Conservation (phyloP, 2,113 vertebrate genomes). For the Aldabrachelys gigantea region DNA sequence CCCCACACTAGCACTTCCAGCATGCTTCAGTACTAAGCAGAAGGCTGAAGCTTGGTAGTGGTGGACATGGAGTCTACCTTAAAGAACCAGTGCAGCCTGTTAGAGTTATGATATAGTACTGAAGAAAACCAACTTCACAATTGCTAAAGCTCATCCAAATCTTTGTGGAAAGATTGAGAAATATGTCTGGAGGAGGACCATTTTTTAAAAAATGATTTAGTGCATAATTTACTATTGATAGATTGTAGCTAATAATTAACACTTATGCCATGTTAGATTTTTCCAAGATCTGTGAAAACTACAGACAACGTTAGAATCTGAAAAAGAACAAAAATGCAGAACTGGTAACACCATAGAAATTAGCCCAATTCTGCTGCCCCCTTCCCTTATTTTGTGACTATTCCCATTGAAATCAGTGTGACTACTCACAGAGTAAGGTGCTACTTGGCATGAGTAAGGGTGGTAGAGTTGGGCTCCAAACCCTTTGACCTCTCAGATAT, state of each 20-base stretch:
- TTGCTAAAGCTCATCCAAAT: not conserved
- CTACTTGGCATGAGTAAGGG: not conserved
- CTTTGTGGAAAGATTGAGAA: not conserved
- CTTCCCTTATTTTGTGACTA: not conserved
- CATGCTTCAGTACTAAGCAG: not conserved
- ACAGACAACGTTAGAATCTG: not conserved
- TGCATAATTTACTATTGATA: not conserved
- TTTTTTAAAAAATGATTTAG: not conserved
- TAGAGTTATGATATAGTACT: not conserved
- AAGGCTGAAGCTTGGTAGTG: not conserved
- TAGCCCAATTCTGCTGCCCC: not conserved
- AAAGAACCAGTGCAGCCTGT: not conserved
- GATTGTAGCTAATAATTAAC: not conserved
- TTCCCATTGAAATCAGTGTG: not conserved
- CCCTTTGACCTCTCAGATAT: not conserved
- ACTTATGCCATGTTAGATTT: not conserved
- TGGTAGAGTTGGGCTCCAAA: not conserved
- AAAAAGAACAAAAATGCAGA: not conserved
- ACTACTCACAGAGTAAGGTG: not conserved
- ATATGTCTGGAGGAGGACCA: not conserved
- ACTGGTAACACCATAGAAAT: not conserved
- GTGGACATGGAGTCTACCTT: not conserved
- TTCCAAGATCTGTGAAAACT: not conserved
- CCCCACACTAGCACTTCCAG: accelerated
- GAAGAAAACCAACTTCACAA: not conserved